A percentile compares a stretch with the other conserved stretches of the same genome.
Evolutionary conservation across 2,888 invertebrate genomes (phyloP).

Genomic region (Philereme transversata): DNA sequence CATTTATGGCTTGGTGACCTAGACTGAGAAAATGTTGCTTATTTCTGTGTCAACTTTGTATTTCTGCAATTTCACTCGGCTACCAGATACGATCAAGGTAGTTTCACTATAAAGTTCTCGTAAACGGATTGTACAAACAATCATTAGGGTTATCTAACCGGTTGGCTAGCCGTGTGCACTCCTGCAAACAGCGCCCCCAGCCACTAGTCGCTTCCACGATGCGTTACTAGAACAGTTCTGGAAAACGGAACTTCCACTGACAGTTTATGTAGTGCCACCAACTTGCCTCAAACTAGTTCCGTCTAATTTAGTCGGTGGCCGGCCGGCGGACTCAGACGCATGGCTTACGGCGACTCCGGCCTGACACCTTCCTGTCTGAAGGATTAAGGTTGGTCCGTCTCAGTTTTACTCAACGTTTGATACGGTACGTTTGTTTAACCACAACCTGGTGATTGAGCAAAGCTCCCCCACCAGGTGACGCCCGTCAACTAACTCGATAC

Average conservation of each 20-base stretch:
- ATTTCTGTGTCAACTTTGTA: neutral
- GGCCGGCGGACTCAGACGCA: conserved; percentile 43
- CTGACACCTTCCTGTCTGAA: conserved; percentile 55
- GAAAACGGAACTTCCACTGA: conserved; percentile 48
- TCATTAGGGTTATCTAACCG: conserved; percentile 40
- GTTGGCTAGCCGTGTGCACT: conserved; percentile 43
- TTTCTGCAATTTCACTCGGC: neutral
- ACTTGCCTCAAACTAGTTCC: conserved; percentile 66
- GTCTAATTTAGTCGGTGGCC: conserved; percentile 59
- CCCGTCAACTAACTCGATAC: conserved; percentile 10
- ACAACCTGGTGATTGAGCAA: conserved; percentile 28
- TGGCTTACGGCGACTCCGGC: conserved; percentile 48
- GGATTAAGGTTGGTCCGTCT: conserved; percentile 61
- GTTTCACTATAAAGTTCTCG: conserved; percentile 4
- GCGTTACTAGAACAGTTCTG: conserved; percentile 40
- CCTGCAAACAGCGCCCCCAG: conserved; percentile 45
- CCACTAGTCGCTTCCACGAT: conserved; percentile 39
- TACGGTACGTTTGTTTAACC: conserved; percentile 40
- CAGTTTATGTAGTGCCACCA: conserved; percentile 55
- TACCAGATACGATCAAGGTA: neutral
- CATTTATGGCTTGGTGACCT: too few relatives aligned
- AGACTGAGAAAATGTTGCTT: too few relatives aligned
- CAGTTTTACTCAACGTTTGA: conserved; percentile 45
- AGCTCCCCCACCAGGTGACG: conserved; percentile 8
- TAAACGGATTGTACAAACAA: conserved; percentile 24